Evolutionary conservation across 92 coral and sea anemone genomes (phyloP), one percentile per base, ranked within the genome.

Genomic region (Pocillopora grandis): DNA sequence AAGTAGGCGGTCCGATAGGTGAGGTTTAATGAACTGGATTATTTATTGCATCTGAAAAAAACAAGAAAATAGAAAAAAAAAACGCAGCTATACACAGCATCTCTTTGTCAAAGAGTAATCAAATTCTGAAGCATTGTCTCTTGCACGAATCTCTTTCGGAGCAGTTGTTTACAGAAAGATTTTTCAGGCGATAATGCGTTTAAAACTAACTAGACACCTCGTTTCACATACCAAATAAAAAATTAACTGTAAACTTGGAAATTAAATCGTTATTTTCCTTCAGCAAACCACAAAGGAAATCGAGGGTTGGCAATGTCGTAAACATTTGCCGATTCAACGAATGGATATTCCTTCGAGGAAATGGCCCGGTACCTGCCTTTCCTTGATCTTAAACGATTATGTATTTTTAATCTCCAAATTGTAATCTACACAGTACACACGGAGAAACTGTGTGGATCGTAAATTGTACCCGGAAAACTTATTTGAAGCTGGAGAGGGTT

Each of bases 271-370:
- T 7, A 42, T 42, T 42, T 42, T 42, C 52, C 63, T 20, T 67
- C 68, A 21, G 74, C 52, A 66, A 79, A 66, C 75, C 62, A 18
- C 74, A 14, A 17, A 56, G 33, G 56, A 80, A 80, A 65, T 64
- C 21, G 6, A 78, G 64, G 0, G 33, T 78, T 48, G 20, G 72
- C 82, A 13, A 61, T 20, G 15, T 21, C 12, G 42, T 37, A 65
- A 79, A 55, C 70, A 9, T 55, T 58, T 58, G 67, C 35, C 66
- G 42, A 27, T 68, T 57, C 58, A 67, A 80, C 33, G 36, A 68
- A 31, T 58, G 67, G 76, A 31, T 19, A 57, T 31, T 60, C 18
- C 66, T 58, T 7, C 19, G 58, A 80, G 76, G 64, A 68, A 58
- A 66, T 17, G 67, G 76, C 17, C 36, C 42, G 58, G 18, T 49